phyloP scores from a whole-genome alignment of 2,888 invertebrate genomes.

The Cephus nigrinus region DNA sequence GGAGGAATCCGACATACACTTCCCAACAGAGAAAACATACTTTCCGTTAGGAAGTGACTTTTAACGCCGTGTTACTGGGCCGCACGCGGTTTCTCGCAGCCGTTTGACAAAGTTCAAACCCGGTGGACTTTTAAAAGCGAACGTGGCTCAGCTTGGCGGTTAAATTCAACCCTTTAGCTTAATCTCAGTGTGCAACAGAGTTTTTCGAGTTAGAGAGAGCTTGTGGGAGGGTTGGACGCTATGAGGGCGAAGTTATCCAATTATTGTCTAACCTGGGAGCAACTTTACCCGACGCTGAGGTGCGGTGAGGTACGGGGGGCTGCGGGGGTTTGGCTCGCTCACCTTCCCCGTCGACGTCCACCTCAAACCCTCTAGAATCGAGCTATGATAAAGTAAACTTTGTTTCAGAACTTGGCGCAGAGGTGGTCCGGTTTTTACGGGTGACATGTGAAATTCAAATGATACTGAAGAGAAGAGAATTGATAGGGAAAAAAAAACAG shows the following conservation, averaged over 20 bases:
- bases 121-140: slow-evolving; percentile 22
- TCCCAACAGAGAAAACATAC: too few relatives aligned
- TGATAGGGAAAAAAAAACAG: not conserved
- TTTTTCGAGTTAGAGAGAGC: slow-evolving; percentile 42
- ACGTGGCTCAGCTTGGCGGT: slow-evolving; percentile 34
- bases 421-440: slow-evolving; percentile 47
- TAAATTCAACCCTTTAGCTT: slow-evolving; percentile 51
- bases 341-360: slow-evolving; percentile 21
- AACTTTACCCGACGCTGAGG: slow-evolving; percentile 53
- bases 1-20: not conserved
- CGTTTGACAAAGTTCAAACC: slow-evolving; percentile 6
- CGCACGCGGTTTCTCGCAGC: not conserved
- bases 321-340: slow-evolving; percentile 31
- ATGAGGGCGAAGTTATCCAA: slow-evolving; percentile 65
- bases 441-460: slow-evolving; percentile 50
- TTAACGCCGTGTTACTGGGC: not conserved
- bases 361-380: slow-evolving; percentile 10
- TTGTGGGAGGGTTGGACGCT: slow-evolving; percentile 42
- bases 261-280: slow-evolving; percentile 67
- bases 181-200: slow-evolving; percentile 58
- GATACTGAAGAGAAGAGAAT: not conserved
- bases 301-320: slow-evolving; percentile 42
- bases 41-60: not conserved
- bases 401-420: slow-evolving; percentile 55
- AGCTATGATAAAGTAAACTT: slow-evolving; percentile 60